These are phyloP conservation scores for Nematopogon swammerdamellus DNA, from an alignment of 2,888 invertebrate genomes.

Conservation along the genomic window DNA sequence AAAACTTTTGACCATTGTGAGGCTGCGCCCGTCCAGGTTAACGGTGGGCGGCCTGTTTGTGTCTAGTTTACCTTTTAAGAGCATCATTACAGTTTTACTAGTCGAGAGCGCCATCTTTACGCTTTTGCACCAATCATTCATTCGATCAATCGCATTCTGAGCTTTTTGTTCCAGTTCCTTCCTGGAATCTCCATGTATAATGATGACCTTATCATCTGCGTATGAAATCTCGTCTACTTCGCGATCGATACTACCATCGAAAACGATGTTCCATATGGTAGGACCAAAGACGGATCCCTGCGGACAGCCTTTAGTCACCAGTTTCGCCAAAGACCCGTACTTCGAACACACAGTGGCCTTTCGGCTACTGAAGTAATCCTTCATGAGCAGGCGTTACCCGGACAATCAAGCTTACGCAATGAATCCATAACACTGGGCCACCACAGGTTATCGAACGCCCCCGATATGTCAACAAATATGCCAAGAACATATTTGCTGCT, in stretches of 20 bases:
- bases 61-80: constrained; percentile 7
- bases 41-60: not conserved
- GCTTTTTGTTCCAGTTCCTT: not conserved
- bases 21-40: not conserved
- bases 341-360: not conserved
- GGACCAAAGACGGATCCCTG: constrained; percentile 1
- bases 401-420: constrained; percentile 12
- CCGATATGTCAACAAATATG: constrained; percentile 18
- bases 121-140: constrained; percentile 7
- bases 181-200: not conserved
- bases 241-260: not conserved
- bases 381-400: constrained; percentile 6
- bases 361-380: constrained; percentile 5
- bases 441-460: constrained; percentile 20
- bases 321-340: not conserved
- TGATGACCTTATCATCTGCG: not conserved
- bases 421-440: constrained; percentile 20
- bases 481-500: constrained; percentile 13
- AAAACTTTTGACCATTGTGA: not conserved
- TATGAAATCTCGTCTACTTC: not conserved
- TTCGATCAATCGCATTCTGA: not conserved
- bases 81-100: constrained; percentile 13
- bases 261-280: not conserved
- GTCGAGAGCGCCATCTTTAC: constrained; percentile 11
- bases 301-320: not conserved